phyloP scores from a whole-genome alignment of 2,888 invertebrate species.

The Malachius bipustulatus region DNA sequence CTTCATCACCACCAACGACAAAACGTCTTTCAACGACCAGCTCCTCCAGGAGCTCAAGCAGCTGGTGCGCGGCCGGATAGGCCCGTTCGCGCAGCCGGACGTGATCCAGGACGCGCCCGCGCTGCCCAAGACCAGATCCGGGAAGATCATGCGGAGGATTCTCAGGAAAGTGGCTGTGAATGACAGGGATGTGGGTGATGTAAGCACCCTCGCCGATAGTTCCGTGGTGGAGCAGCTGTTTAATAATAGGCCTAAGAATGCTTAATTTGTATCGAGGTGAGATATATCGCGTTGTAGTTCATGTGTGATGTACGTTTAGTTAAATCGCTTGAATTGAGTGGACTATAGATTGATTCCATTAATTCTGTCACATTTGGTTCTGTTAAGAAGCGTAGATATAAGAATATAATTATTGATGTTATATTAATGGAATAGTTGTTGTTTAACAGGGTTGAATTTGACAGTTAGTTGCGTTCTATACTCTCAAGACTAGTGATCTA shows the following conservation, averaged over 20 bases:
- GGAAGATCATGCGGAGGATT: constrained; percentile 86
- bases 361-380: too few relatives aligned
- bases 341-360: too few relatives aligned
- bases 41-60: constrained; percentile 61
- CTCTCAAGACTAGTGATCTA: too few relatives aligned
- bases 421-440: too few relatives aligned
- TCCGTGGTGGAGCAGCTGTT: constrained; percentile 74
- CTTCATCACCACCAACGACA: constrained; percentile 85
- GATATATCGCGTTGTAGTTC: too few relatives aligned
- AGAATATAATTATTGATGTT: too few relatives aligned
- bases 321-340: too few relatives aligned
- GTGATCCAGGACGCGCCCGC: constrained; percentile 87
- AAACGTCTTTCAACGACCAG: constrained; percentile 54
- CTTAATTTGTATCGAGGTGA: too few relatives aligned
- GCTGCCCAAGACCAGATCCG: constrained; percentile 92
- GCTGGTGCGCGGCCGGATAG: constrained; percentile 79
- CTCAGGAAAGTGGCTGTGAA: constrained; percentile 86
- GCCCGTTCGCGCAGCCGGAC: constrained; percentile 93
- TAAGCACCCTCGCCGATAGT: constrained; percentile 87
- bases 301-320: too few relatives aligned
- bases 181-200: constrained; percentile 84
- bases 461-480: too few relatives aligned
- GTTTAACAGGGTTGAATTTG: too few relatives aligned
- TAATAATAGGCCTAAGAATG: constrained; percentile 48
- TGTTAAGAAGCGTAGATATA: too few relatives aligned